Evolutionary conservation across 2,113 vertebrate species (phyloP).

Genomic region (Indri indri): DNA sequence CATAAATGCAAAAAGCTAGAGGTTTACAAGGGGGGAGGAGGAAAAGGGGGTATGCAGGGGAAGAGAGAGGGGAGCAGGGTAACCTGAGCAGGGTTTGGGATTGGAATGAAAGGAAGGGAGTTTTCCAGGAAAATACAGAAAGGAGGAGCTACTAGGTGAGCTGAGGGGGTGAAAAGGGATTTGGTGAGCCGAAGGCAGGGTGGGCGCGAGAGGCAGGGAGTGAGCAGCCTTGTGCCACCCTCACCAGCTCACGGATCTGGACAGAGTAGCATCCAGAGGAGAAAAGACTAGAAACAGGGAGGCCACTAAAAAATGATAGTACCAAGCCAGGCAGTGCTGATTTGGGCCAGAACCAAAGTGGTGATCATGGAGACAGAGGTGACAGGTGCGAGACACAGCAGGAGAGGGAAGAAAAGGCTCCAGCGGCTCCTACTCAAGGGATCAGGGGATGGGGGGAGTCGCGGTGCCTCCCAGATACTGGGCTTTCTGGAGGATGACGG

Average conservation of each 20-base stretch:
- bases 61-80: no score
- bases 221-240: not conserved
- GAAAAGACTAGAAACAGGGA: not conserved
- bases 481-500: not conserved
- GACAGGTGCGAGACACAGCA: not conserved
- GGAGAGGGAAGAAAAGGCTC: not conserved
- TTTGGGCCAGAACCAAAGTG: not conserved
- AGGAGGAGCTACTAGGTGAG: not conserved
- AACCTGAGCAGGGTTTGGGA: not conserved
- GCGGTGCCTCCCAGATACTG: not conserved
- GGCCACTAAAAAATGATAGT: not conserved
- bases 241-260: not conserved
- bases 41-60: fast-evolving
- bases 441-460: not conserved
- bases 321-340: not conserved
- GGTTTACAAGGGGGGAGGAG: no score
- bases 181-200: not conserved
- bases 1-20: not conserved
- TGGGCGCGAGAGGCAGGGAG: not conserved
- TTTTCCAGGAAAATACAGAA: not conserved
- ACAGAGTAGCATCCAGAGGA: not conserved
- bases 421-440: not conserved
- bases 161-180: not conserved
- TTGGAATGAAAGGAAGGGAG: not conserved
- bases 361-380: no score